Base-by-base conservation (phyloP, 2,888 invertebrate species). In the Eilema depressum region DNA sequence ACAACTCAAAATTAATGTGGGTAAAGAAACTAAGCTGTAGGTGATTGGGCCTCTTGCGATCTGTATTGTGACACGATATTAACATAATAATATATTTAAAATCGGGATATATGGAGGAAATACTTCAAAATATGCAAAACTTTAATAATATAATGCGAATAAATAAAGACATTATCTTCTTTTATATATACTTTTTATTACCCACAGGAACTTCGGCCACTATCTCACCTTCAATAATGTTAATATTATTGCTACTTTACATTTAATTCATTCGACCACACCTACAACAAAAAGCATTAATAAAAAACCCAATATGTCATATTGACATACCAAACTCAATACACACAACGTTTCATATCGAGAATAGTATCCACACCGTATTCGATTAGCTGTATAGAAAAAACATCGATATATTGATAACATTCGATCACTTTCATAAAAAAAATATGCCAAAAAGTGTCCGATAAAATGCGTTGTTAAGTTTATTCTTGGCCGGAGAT, bases 361-460 rank as follows among this genome's bases (percentile, higher is more conserved):
- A 85, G 85, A 88, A 86, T 87, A 85, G 76, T 86, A 88, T 86
- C 69, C 53, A 87, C 91, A 89, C 92, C 91, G 91, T 87, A 90
- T 89, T 91, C 93, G 94, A 94, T 94, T 94, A 94, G 90, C 83
- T 87, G 84, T 78, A 83, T 89, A 89, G 87, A 91, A 92, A 81
- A 88, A 91, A 81, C 86, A 88, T 90, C 87, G 86, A 88, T 92
- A 53, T 53, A 89, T 93, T 93, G 92, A 91, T 91, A 85, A 86
- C 87, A 89, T 88, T 91, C 93, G 93, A 93, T 94, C 93, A 94
- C 89, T 83, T 88, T 84, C 78, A 82, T 88, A 88, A 87, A 91
- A 91, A 81, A 88, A 91, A 92, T 89, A 93, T 87, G 88, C 90
- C 90, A 90, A 91, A 91, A 92, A 91, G 89, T 86, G 85, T 84